phyloP scores from a whole-genome alignment of 1,140 invertebrate genomes.

The Pararge aegeria region DNA sequence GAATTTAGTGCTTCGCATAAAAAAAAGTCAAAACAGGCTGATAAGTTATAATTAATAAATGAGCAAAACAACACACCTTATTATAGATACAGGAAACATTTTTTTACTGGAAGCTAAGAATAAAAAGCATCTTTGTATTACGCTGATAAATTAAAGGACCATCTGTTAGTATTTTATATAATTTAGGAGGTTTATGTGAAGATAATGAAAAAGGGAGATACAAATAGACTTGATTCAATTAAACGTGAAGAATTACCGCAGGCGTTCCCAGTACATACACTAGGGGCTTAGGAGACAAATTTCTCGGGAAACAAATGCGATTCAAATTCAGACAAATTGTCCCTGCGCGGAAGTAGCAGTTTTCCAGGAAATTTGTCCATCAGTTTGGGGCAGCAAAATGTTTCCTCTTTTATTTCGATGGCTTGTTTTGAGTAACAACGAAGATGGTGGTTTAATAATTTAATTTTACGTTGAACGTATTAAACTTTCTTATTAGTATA shows the following conservation, averaged over 20 bases:
- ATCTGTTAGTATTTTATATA: neutral
- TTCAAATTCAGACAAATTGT: conserved; percentile 12
- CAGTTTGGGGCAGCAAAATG: conserved; percentile 58
- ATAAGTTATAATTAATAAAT: too few species aligned
- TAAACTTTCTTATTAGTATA: too few species aligned
- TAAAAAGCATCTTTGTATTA: too few species aligned
- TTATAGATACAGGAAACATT: too few species aligned
- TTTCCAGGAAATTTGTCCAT: conserved; percentile 73
- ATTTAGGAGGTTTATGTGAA: conserved; percentile 15
- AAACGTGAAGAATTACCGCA: conserved; percentile 61
- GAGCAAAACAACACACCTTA: too few species aligned
- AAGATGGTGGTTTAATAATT: too few species aligned
- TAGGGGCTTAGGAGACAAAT: conserved; percentile 69
- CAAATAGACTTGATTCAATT: conserved; percentile 61
- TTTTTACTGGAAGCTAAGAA: too few species aligned
- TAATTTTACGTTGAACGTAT: neutral
- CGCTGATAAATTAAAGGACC: neutral
- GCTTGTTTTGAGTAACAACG: conserved; percentile 33
- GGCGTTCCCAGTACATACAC: conserved; percentile 49
- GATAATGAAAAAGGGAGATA: conserved; percentile 24
- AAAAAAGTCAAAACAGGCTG: too few species aligned
- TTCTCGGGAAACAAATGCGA: conserved; percentile 34
- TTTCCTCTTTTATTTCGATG: conserved; percentile 51
- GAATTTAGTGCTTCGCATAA: too few species aligned
- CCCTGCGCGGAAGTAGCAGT: conserved; percentile 28